Conservation (phyloP, 2,113 vertebrate species). For the Oryzias melastigma region DNA sequence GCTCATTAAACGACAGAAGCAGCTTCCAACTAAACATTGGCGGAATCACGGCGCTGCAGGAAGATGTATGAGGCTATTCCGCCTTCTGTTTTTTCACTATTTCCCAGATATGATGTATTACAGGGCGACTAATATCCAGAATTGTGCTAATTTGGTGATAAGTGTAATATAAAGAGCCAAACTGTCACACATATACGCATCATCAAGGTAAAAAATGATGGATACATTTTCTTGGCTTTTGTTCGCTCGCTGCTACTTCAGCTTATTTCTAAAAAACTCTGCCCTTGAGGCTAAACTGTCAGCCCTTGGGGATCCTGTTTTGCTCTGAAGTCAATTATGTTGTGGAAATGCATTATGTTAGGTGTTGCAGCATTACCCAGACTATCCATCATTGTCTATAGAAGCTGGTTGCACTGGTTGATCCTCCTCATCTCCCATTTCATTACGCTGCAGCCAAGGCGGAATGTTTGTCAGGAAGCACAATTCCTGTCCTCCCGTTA, state of each 20-base stretch:
- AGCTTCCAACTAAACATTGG: neutral
- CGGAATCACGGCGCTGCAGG: slow-evolving; percentile 4
- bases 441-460: slow-evolving; percentile 42
- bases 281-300: slow-evolving; percentile 66
- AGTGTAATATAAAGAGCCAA: slow-evolving; percentile 9
- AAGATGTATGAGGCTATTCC: slow-evolving; percentile 13
- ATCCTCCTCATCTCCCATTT: slow-evolving; percentile 58
- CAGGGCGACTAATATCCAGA: neutral
- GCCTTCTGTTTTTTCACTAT: slow-evolving; percentile 1
- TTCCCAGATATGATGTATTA: slow-evolving; percentile 7
- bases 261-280: slow-evolving; percentile 32
- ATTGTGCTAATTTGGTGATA: slow-evolving; percentile 3
- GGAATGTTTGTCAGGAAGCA: slow-evolving; percentile 40
- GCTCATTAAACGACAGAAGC: slow-evolving; percentile 30
- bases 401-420: slow-evolving; percentile 55
- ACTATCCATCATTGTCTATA: slow-evolving; percentile 73
- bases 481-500: slow-evolving; percentile 45
- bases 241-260: slow-evolving; percentile 1
- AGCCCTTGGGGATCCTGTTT: slow-evolving; percentile 54
- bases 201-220: slow-evolving; percentile 52
- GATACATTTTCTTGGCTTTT: slow-evolving; percentile 35
- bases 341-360: slow-evolving; percentile 67
- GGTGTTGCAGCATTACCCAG: slow-evolving; percentile 42
- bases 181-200: neutral
- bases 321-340: slow-evolving; percentile 72